A percentile compares a stretch with the other conserved stretches of the same genome.
phyloP scores from a whole-genome alignment of 1,140 invertebrate species.

The Limonius californicus region DNA sequence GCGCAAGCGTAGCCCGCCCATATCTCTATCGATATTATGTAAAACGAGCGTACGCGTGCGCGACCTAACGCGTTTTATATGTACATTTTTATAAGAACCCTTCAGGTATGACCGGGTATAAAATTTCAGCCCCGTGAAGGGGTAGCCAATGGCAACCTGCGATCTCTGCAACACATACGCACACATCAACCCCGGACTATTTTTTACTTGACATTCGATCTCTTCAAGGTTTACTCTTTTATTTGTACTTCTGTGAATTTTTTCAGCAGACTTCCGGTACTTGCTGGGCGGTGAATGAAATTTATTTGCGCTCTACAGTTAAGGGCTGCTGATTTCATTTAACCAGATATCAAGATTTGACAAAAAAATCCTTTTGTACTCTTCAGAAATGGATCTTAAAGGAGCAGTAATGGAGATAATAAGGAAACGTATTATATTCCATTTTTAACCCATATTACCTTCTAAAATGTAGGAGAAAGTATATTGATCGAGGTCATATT shows the following conservation, averaged over 20 bases:
- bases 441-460: too few relatives aligned
- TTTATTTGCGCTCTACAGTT: too few relatives aligned
- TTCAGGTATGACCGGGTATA: constrained; percentile 21
- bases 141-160: constrained; percentile 33
- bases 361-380: too few relatives aligned
- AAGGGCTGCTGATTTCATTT: too few relatives aligned
- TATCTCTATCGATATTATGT: constrained; percentile 46
- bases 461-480: too few relatives aligned
- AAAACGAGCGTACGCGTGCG: constrained; percentile 38
- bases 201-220: constrained; percentile 28
- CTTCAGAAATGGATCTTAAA: too few relatives aligned
- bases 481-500: too few relatives aligned
- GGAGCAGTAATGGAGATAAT: too few relatives aligned
- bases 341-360: too few relatives aligned
- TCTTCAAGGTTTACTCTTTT: constrained; percentile 22
- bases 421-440: too few relatives aligned
- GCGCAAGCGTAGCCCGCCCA: constrained; percentile 43
- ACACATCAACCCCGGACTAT: not conserved
- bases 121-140: constrained; percentile 33
- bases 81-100: constrained; percentile 41
- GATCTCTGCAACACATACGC: not conserved
- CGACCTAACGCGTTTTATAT: constrained; percentile 43
- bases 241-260: constrained; percentile 24
- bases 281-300: not conserved
- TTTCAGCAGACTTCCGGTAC: constrained; percentile 26